Percentiles rank a stretch among this genome's conserved stretches.
Conservation (phyloP, 2,888 invertebrate species). For the Choreutis nemorana region DNA sequence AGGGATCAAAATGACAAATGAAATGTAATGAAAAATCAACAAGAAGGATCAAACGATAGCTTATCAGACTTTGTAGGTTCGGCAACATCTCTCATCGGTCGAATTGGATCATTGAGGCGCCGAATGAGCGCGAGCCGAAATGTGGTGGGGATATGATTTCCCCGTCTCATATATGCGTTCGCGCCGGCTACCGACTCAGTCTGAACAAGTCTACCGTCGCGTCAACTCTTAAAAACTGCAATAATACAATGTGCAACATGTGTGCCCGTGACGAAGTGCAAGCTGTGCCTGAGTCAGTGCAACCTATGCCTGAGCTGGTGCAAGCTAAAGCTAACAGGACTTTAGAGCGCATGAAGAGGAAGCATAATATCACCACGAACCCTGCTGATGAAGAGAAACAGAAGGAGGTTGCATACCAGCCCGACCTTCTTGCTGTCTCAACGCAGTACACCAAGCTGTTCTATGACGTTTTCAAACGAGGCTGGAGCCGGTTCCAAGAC, state of each 20-base stretch:
- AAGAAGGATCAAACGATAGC: too few species aligned
- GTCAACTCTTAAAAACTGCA: slow-evolving; percentile 3
- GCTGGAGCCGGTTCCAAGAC: slow-evolving; percentile 37
- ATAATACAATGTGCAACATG: slow-evolving; percentile 45
- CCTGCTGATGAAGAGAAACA: slow-evolving; percentile 35
- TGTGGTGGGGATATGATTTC: slow-evolving; percentile 34
- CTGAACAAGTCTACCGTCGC: slow-evolving; percentile 15
- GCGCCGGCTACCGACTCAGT: slow-evolving; percentile 18
- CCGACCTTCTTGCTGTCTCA: slow-evolving; percentile 53
- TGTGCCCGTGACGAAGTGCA: slow-evolving; percentile 37
- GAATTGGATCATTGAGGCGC: too few species aligned
- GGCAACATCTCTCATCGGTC: too few species aligned
- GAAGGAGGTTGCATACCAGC: slow-evolving; percentile 47
- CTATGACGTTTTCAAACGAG: slow-evolving; percentile 39
- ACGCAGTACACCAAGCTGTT: slow-evolving; percentile 50
- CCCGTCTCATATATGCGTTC: slow-evolving; percentile 42
- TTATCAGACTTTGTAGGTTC: too few species aligned
- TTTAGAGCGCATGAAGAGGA: slow-evolving; percentile 47
- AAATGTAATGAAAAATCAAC: too few species aligned
- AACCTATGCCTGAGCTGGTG: slow-evolving; percentile 17
- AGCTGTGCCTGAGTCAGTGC: slow-evolving; percentile 18
- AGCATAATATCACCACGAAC: slow-evolving; percentile 49
- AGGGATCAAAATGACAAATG: too few species aligned
- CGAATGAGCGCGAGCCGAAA: too few species aligned
- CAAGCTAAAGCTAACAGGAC: slow-evolving; percentile 20